Conservation (phyloP, 2,113 vertebrate species). For the Amphilophus citrinellus region DNA sequence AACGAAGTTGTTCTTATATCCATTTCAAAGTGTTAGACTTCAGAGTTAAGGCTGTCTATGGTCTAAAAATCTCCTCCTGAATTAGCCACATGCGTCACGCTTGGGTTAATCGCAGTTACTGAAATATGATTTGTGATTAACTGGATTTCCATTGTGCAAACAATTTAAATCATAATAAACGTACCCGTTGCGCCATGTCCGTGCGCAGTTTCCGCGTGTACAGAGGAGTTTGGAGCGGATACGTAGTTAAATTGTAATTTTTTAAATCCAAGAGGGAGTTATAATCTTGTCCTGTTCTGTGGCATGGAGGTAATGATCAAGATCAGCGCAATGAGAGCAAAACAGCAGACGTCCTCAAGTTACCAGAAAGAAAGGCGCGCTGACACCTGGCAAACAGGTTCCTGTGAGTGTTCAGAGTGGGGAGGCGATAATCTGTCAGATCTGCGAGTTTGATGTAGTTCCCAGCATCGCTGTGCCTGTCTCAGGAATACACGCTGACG, state of each 20-base stretch:
- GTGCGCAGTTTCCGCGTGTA: constrained; percentile 82
- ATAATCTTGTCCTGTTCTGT: constrained; percentile 20
- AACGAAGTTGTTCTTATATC: neutral
- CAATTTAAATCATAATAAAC: neutral
- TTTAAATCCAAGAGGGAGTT: constrained; percentile 44
- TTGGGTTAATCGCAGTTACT: neutral
- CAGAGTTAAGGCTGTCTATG: too few species aligned
- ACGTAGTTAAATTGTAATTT: constrained; percentile 40
- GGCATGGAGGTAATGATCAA: neutral
- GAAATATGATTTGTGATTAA: neutral
- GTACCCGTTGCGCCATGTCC: constrained; percentile 98
- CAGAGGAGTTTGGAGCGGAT: constrained; percentile 81
- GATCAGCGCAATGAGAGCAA: neutral
- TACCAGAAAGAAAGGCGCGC: constrained; percentile 76
- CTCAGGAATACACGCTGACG: neutral
- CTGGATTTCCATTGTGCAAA: neutral
- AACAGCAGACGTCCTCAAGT: neutral
- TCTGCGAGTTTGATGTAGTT: constrained; percentile 24
- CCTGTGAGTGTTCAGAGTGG: constrained; percentile 82
- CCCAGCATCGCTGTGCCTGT: neutral
- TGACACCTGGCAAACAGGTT: constrained; percentile 65
- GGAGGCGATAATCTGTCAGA: constrained; percentile 79
- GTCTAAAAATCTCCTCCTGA: too few species aligned
- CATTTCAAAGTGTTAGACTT: too few species aligned
- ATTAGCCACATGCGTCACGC: too few species aligned